Evolutionary conservation across 2,113 vertebrate species (phyloP), one percentile per base, ranked within the genome.

Genomic region (Ammospiza nelsoni): DNA sequence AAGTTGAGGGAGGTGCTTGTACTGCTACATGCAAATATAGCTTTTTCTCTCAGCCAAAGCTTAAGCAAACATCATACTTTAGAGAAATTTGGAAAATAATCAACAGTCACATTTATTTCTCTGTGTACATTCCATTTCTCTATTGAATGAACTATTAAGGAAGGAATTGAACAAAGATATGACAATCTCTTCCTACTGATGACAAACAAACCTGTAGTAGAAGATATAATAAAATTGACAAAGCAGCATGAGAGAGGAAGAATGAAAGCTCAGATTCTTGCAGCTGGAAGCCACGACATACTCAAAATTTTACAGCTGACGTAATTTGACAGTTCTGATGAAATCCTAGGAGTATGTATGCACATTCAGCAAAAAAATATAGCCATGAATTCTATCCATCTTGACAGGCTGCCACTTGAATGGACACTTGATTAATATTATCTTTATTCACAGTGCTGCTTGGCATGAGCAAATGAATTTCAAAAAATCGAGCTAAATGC

Each of bases 391-490:
- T 92, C 68, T 80, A 92, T 95, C 65, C 88, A 31, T 74, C 79
- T 92, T 94, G 93, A 95, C 92, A 95, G 35, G 7, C 37, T 95
- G 61, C 41, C 15, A 8, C 76, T 92, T 93, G 90, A 81, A 84
- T 81, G n/a, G 35, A 41, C 41, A 84, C 69, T 95, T 90, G 82
- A 77, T 90, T 93, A 94, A 90, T 86, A 74, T 81, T 86, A 88
- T 86, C 83, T 92, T 61, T 80, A 92, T 94, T 90, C 93, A 84
- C 71, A 88, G 44, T 68, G 76, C 54, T 88, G 52, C 37, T 75
- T 88, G 72, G 61, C 65, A 84, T 84, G 83, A 95, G 31, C 31
- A 92, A 94, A 93, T 51, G 61, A 89, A 86, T 84, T 97, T 83
- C 73, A 75, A 93, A 95, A 90, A 74, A 94, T 51, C 0, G 11